Evolutionary conservation across 2,797 vertebrate species (phyloP), one percentile per base, ranked within the genome.

Genomic region (Chelon labrosus): DNA sequence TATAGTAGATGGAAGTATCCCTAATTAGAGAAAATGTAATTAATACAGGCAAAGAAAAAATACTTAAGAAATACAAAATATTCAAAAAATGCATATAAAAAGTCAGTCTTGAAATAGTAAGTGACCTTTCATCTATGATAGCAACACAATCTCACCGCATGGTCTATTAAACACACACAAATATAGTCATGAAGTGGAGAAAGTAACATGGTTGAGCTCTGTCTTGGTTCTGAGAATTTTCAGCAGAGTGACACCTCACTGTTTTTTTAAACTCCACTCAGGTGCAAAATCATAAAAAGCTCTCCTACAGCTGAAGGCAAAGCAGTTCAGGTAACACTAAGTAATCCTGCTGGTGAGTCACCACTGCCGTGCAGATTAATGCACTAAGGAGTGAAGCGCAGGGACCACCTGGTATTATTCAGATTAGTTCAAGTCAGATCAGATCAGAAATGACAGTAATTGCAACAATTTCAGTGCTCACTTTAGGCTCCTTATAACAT

Each of bases 311-410:
- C 19, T 25, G 20, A 35, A 51, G 47, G 20, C 12, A 22, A 58
- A 11, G 3, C 14, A 38, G 7, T 44, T 59, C 56, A 58, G 65
- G 55, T 58, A 68, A 68, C 16, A 19, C 42, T 47, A 49, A 58
- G 37, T 37, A 66, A 55, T 66, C 41, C 52, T 55, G 64, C 41
- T 14, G 52, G 46, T 69, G 66, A 69, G 66, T 69, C 66, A 69
- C 66, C 44, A 3, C 44, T 44, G 31, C 35, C 22, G 1, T 12
- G 56, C 55, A 52, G 47, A 42, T 52, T 14, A 51, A 59, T 42
- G 13, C 37, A n/a, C 17, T n/a, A 47, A n/a, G 31, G 38, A 25
- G 42, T 41, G 17, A 13, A 38, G 42, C 31, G 7, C 31, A 35
- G 31, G 31, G 31, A 35, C 31, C 31, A 35, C 31, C 31, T 35